A percentile compares a stretch with the other conserved stretches of the same genome.
Conservation (phyloP, 64 coral and sea anemone species). For the Montipora sp. region DNA sequence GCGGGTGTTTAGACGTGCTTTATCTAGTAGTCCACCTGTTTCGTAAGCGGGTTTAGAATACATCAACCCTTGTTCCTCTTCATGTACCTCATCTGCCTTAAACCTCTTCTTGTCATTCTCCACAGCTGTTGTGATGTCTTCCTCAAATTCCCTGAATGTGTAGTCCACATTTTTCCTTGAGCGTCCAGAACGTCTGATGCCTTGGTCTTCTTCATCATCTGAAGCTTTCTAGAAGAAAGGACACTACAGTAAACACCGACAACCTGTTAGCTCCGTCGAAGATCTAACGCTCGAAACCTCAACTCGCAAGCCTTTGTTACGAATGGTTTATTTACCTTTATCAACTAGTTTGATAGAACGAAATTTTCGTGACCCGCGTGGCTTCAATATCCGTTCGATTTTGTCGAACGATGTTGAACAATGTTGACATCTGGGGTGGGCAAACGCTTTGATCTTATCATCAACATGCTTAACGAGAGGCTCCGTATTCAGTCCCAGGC, state of each 20-base stretch:
- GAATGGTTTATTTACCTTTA: no score
- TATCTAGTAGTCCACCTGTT: not conserved
- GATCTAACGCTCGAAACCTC: no score
- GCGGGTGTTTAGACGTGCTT: conserved; percentile 41
- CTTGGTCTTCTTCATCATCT: conserved; percentile 71
- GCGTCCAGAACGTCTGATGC: conserved; percentile 80
- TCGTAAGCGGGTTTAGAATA: conserved; percentile 65
- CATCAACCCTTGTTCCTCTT: conserved; percentile 49
- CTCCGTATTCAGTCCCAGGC: no score
- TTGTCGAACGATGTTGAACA: no score
- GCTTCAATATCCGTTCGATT: no score
- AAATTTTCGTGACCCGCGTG: no score
- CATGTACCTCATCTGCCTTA: conserved; percentile 56
- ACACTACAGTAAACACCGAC: not conserved
- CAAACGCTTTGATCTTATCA: no score
- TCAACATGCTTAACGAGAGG: no score
- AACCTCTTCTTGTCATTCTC: conserved; percentile 82
- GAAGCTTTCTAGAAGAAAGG: not conserved
- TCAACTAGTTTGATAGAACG: no score
- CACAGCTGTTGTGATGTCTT: conserved; percentile 92
- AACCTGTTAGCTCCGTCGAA: no score
- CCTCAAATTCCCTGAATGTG: conserved; percentile 97
- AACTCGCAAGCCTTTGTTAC: no score
- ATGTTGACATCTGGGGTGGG: no score
- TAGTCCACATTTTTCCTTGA: conserved; percentile 97